phyloP scores from a whole-genome alignment of 2,888 invertebrate genomes.

The Dastarcus helophoroides region DNA sequence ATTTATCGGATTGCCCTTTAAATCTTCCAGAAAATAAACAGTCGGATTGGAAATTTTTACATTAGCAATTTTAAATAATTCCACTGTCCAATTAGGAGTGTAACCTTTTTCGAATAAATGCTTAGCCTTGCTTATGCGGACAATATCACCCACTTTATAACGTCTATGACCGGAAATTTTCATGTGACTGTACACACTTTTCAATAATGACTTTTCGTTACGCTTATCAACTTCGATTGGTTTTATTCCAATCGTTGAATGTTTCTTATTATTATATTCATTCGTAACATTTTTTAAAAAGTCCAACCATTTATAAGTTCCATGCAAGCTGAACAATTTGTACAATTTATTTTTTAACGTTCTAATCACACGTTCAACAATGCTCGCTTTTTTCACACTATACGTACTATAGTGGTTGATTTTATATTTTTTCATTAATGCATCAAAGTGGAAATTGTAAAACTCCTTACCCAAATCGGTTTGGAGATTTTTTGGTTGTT shows the following conservation, averaged over 20 bases:
- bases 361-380: no score
- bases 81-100: constrained; percentile 25
- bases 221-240: constrained; percentile 2
- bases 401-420: no score
- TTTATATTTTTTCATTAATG: no score
- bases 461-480: no score
- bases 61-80: constrained; percentile 22
- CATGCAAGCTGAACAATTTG: no score
- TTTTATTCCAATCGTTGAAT: constrained; percentile 3
- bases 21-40: constrained; percentile 20
- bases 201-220: constrained; percentile 5
- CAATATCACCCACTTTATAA: constrained; percentile 18
- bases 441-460: no score
- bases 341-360: no score
- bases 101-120: constrained; percentile 21
- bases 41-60: constrained; percentile 21
- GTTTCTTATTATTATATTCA: constrained; percentile 4
- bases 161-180: constrained; percentile 10
- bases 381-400: no score
- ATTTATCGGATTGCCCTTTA: constrained; percentile 14
- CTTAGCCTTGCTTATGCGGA: constrained; percentile 20
- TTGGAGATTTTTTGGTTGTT: no score
- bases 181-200: constrained; percentile 1
- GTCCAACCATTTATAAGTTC: no score
- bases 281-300: no score